Percentiles rank a stretch among this genome's conserved stretches.
Conservation (phyloP, 2,888 invertebrate species). For the Lasius platythorax region DNA sequence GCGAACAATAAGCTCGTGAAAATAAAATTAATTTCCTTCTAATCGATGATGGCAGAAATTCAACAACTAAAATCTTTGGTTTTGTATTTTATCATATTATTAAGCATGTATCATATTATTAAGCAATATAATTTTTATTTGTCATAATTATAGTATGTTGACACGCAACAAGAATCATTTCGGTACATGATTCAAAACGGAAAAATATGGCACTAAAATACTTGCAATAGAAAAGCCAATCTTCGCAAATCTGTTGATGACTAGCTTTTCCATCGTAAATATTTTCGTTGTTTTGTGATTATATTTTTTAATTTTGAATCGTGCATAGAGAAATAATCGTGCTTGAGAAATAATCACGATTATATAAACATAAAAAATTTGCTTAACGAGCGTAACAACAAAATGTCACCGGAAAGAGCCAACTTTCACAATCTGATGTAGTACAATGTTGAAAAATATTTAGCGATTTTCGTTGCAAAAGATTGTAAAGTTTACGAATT, state of each 20-base stretch:
- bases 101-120: no score
- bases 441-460: background rate
- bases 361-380: slow-evolving; percentile 15
- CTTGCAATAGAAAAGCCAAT: background rate
- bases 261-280: background rate
- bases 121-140: background rate
- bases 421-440: slow-evolving; percentile 42
- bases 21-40: slow-evolving; percentile 77
- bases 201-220: background rate
- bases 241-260: background rate
- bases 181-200: background rate
- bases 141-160: background rate
- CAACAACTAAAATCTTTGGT: background rate
- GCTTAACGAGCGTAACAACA: slow-evolving; percentile 13
- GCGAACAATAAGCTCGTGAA: slow-evolving; percentile 48
- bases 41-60: slow-evolving; percentile 1
- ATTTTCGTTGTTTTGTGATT: background rate
- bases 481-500: slow-evolving; percentile 7
- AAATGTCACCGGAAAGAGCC: slow-evolving; percentile 14
- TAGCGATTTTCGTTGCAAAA: background rate
- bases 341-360: slow-evolving; percentile 13
- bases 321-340: background rate
- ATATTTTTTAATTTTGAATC: background rate
- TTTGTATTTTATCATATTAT: background rate
- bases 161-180: background rate